phyloP scores from a whole-genome alignment of 2,888 invertebrate genomes.

The Parapristionchus giblindavisi region DNA sequence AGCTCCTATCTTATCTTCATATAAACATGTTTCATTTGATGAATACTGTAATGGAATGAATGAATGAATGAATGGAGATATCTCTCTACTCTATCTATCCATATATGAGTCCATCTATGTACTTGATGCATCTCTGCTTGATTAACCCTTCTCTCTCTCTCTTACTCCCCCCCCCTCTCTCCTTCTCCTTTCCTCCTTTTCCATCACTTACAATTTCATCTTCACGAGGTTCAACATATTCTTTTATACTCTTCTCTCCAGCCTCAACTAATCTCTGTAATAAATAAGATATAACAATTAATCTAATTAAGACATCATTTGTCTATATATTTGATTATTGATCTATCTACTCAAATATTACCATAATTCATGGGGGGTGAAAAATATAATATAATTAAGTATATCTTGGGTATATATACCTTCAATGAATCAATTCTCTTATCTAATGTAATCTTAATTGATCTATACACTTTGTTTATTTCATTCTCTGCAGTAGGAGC shows the following conservation, averaged over 20 bases:
- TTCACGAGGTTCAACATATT: neutral
- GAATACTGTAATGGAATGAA: neutral
- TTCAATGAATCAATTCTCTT: too few relatives aligned
- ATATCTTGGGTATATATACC: too few relatives aligned
- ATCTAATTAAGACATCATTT: neutral
- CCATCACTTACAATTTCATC: neutral
- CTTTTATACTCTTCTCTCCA: slow-evolving; percentile 12
- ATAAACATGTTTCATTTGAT: slow-evolving; percentile 47
- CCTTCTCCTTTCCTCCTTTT: neutral
- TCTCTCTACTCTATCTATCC: neutral
- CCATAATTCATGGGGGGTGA: too few relatives aligned
- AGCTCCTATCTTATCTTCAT: slow-evolving; percentile 14
- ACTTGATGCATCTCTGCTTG: neutral
- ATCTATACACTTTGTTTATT: too few relatives aligned
- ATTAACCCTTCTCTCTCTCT: neutral
- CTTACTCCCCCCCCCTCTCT: neutral
- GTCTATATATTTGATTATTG: neutral
- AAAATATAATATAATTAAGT: too few relatives aligned
- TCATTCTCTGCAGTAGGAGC: too few relatives aligned
- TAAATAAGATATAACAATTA: too few relatives aligned
- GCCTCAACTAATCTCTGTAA: slow-evolving; percentile 5
- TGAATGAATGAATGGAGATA: too few relatives aligned
- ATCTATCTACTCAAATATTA: slow-evolving; percentile 8
- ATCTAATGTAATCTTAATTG: too few relatives aligned
- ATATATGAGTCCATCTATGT: neutral